These are phyloP conservation scores for Tetragonula carbonaria DNA, from an alignment of 2,888 invertebrate genomes.

Conservation along the genomic window DNA sequence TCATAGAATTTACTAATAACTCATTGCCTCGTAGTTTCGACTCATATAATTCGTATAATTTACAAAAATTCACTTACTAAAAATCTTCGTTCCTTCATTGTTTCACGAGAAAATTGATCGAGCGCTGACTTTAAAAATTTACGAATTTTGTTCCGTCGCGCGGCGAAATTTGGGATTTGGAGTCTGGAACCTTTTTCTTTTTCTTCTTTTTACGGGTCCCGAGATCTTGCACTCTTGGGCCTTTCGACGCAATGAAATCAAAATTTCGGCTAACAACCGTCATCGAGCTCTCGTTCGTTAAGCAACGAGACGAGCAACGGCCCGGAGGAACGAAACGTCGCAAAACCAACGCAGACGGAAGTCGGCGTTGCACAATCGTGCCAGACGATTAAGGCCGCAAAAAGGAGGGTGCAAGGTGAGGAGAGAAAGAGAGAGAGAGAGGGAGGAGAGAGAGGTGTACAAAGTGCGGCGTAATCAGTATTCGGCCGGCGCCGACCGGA, in stretches of 20 bases:
- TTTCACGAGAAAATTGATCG: no score
- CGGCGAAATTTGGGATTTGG: no score
- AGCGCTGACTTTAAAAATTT: no score
- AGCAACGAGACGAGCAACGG: constrained; percentile 12
- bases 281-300: constrained; percentile 31
- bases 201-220: not conserved
- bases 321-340: constrained; percentile 11
- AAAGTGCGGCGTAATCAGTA: constrained; percentile 72
- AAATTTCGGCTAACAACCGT: constrained; percentile 6
- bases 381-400: constrained; percentile 58
- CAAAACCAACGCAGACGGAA: constrained; percentile 43
- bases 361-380: constrained; percentile 54
- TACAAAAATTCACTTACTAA: no score
- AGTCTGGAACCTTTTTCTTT: not conserved
- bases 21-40: no score
- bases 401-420: constrained; percentile 25
- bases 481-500: constrained; percentile 69
- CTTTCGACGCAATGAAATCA: not conserved
- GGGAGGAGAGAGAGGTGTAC: constrained; percentile 52
- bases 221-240: not conserved
- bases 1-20: no score
- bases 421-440: not conserved
- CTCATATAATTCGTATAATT: no score
- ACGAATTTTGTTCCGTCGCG: no score
- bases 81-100: no score